Percentiles rank a stretch among this genome's conserved stretches.
Conservation (phyloP, 2,888 invertebrate species). For the Abrostola triplasia region DNA sequence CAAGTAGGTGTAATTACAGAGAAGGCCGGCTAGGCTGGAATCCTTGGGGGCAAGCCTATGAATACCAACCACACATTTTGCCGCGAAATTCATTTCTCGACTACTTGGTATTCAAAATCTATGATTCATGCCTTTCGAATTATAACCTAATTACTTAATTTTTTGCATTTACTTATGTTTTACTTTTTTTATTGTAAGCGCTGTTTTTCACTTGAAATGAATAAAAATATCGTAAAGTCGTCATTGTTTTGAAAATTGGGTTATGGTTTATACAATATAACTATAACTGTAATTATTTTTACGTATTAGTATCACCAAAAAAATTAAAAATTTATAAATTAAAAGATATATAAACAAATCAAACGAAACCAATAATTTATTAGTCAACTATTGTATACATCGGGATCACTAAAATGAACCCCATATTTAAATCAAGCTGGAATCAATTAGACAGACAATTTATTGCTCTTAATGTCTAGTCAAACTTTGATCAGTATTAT, state of each 20-base stretch:
- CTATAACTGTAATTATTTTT: no score
- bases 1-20: slow-evolving; percentile 46
- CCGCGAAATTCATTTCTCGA: slow-evolving; percentile 12
- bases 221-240: neutral
- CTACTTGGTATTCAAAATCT: no score
- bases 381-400: no score
- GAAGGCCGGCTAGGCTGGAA: slow-evolving; percentile 24
- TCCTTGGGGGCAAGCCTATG: slow-evolving; percentile 40
- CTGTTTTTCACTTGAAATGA: neutral
- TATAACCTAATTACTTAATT: neutral
- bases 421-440: no score
- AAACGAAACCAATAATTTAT: no score
- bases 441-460: no score
- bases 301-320: no score
- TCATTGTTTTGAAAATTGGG: neutral
- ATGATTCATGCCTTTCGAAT: no score
- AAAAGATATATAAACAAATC: no score
- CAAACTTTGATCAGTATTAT: neutral
- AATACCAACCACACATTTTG: slow-evolving; percentile 44
- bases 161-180: neutral
- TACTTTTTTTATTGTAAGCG: neutral
- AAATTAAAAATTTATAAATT: no score
- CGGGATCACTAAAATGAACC: no score
- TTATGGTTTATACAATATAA: neutral
- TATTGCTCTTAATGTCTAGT: no score